Evolutionary conservation across 2,797 vertebrate genomes (phyloP), one percentile per base, ranked within the genome.

Genomic region (Fratercula arctica): DNA sequence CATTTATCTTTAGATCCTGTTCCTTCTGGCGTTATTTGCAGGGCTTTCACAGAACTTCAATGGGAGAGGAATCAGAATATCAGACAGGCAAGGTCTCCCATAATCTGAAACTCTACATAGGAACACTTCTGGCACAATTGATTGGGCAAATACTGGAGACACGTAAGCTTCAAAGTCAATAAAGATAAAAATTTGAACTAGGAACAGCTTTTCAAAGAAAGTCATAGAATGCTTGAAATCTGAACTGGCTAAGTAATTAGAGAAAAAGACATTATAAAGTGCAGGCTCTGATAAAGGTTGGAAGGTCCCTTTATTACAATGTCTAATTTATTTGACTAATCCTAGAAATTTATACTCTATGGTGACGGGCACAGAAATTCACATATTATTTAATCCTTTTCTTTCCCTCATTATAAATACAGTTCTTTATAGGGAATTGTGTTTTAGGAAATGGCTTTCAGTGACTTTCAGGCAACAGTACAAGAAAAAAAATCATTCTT

Each of bases 251-350:
- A 60, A 72, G 41, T 88, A 93, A 90, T 79, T 61, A 79, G 41
- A 37, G 78, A 78, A 46, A 79, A 78, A 77, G 29, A 23, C 4
- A 35, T 75, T 63, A 23, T 41, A 74, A 87, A 7, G 61, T 82
- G 20, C 8, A 63, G 20, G 37, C 31, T 89, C 51, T 89, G 46
- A 67, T 79, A 53, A 6, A 59, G 11, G 7, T 56, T 92, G 56
- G 33, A 87, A 80, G 8, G 10, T 3, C 8, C 31, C 13, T 77
- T 94, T 87, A 85, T 75, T 76, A 39, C 0, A 0, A 25, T 67
- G 28, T 78, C 26, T 88, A 77, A 82, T 79, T 87, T 89, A 66
- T 89, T 93, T 79, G 20, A 82, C 67, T 87, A 94, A 93, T 85
- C 78, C 59, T 70, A 66, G 57, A 88, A 87, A 93, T 76, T 79